Evolutionary conservation across 2,797 vertebrate species (phyloP).

Genomic region (Adrianichthys oophorus): DNA sequence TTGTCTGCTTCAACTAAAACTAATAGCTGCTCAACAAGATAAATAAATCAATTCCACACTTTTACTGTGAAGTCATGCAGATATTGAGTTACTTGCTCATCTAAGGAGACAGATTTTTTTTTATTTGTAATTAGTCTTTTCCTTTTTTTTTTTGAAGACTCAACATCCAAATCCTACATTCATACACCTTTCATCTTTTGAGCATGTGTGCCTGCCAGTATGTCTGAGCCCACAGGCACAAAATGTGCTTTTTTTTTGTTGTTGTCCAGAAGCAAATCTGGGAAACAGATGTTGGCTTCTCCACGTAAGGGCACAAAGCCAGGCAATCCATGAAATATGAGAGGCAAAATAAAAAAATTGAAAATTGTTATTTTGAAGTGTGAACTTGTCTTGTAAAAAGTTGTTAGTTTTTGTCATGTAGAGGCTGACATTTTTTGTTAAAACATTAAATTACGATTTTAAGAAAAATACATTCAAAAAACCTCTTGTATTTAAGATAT

Average conservation of each 20-base stretch:
- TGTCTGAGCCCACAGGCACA: constrained; percentile 17
- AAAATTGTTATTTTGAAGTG: neutral
- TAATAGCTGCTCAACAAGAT: constrained; percentile 62
- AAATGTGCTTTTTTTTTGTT: constrained; percentile 5
- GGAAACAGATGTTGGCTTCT: constrained; percentile 45
- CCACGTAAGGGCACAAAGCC: constrained; percentile 24
- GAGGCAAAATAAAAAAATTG: neutral
- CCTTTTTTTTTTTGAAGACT: constrained; percentile 1
- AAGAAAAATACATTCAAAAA: too few relatives aligned
- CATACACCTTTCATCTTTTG: neutral
- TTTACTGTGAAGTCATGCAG: constrained; percentile 26
- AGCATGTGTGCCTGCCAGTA: constrained; percentile 1
- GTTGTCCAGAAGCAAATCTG: constrained; percentile 27
- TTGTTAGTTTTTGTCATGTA: too few relatives aligned
- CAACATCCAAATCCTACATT: neutral
- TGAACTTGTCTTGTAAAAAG: too few relatives aligned
- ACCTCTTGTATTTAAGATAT: too few relatives aligned
- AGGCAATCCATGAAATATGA: constrained; percentile 14
- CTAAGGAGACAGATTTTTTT: constrained; percentile 41
- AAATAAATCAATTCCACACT: constrained; percentile 41
- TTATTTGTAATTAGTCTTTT: neutral
- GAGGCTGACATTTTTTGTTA: too few relatives aligned
- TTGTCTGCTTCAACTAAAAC: constrained; percentile 57
- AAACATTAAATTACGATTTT: too few relatives aligned
- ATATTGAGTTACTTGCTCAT: constrained; percentile 37